These are phyloP conservation scores for Serrognathus titanus DNA, from an alignment of 2,888 invertebrate species.

Conservation along the genomic window DNA sequence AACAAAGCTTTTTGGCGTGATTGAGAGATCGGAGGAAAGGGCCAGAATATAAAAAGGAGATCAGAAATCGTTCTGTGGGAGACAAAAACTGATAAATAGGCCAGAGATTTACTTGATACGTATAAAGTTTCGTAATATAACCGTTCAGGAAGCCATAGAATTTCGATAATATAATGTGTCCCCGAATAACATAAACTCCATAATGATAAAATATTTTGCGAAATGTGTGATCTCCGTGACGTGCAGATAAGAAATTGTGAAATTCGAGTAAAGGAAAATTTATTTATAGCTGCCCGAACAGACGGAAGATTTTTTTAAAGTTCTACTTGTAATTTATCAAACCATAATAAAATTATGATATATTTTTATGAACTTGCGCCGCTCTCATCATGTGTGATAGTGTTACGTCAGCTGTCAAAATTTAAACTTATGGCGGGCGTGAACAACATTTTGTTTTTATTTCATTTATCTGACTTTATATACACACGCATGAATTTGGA, in stretches of 20 bases:
- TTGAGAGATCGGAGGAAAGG: slow-evolving; percentile 50
- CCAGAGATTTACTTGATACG: slow-evolving; percentile 40
- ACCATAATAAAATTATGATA: neutral
- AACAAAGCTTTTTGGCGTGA: slow-evolving; percentile 48
- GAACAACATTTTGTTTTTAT: neutral
- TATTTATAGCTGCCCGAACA: no score
- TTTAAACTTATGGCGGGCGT: neutral
- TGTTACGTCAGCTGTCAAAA: neutral
- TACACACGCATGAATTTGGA: neutral
- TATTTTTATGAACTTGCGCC: slow-evolving; percentile 1
- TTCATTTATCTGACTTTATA: neutral
- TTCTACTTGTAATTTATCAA: no score
- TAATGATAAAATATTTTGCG: neutral
- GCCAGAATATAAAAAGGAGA: slow-evolving; percentile 51
- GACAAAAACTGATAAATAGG: slow-evolving; percentile 52
- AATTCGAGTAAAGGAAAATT: no score
- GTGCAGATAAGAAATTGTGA: neutral
- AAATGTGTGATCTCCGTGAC: neutral
- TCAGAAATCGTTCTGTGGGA: slow-evolving; percentile 50
- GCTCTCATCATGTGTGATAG: neutral
- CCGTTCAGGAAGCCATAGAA: neutral
- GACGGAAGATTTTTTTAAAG: no score
- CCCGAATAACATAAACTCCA: no score
- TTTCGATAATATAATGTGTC: no score
- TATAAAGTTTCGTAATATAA: neutral